A percentile compares a stretch with the other conserved stretches of the same genome.
These are phyloP conservation scores for Drosophila orosa DNA, from an alignment of 1,140 invertebrate genomes.

Conservation along the genomic window DNA sequence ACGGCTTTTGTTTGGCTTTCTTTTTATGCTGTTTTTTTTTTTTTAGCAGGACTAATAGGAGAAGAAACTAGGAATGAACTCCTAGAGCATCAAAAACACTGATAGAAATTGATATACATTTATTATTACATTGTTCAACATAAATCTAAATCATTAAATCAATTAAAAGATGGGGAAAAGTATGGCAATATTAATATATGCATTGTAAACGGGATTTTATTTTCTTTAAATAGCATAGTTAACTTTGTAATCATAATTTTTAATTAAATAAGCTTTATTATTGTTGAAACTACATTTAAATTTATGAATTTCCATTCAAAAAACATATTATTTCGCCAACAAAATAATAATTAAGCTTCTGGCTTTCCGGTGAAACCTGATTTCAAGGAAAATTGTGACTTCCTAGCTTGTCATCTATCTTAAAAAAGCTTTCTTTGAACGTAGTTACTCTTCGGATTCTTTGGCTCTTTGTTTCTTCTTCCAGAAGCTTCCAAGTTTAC, in stretches of 20 bases:
- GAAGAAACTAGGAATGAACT: background rate
- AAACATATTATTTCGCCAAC: too few relatives aligned
- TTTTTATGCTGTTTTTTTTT: background rate
- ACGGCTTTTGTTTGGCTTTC: conserved; percentile 39
- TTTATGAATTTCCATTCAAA: too few relatives aligned
- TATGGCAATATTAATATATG: background rate
- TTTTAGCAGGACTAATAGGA: conserved; percentile 10
- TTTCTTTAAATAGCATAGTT: background rate
- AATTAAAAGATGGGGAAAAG: background rate
- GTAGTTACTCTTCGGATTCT: background rate
- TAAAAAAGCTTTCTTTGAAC: background rate
- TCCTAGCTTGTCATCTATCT: background rate
- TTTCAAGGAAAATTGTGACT: background rate
- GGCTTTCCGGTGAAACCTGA: background rate
- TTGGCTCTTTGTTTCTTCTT: background rate
- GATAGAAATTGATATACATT: background rate
- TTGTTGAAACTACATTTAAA: too few relatives aligned
- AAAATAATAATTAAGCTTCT: background rate
- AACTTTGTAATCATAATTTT: too few relatives aligned
- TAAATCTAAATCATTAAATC: background rate
- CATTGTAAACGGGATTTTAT: background rate
- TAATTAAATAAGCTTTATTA: too few relatives aligned
- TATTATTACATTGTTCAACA: background rate
- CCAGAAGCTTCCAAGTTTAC: conserved; percentile 12
- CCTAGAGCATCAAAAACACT: conserved; percentile 1